Evolutionary conservation across 2,797 vertebrate genomes (phyloP).

Genomic region (Anguilla megastoma): DNA sequence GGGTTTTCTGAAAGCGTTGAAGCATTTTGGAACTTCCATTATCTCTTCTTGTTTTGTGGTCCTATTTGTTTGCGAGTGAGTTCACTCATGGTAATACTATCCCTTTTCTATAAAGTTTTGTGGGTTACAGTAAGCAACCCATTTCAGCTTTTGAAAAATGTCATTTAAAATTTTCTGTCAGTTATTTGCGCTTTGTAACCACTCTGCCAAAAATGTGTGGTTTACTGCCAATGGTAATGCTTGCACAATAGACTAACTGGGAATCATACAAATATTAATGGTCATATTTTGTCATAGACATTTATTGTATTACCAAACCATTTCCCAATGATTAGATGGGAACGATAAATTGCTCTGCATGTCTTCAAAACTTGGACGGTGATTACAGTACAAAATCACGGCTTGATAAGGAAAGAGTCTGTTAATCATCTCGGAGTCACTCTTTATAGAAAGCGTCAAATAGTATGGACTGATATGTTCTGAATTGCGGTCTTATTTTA

Average conservation of each 20-base stretch:
- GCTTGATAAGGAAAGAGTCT: not conserved
- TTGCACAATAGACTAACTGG: not conserved
- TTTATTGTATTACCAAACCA: not conserved
- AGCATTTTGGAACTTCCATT: conserved; percentile 22
- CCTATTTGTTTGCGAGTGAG: not conserved
- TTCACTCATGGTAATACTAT: not conserved
- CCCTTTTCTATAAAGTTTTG: not conserved
- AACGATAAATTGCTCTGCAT: not conserved
- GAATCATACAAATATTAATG: not conserved
- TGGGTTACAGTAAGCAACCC: not conserved
- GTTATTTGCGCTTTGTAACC: conserved; percentile 16
- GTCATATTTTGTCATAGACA: not conserved
- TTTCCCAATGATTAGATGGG: not conserved
- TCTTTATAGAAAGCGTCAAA: not conserved
- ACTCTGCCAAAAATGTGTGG: not conserved
- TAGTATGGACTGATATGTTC: not conserved
- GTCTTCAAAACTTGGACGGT: not conserved
- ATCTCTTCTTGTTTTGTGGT: not conserved
- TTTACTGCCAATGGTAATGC: not conserved
- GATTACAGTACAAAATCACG: not conserved
- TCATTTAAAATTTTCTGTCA: not conserved
- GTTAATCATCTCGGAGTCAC: not conserved
- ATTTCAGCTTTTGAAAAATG: not conserved
- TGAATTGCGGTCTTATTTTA: not conserved
- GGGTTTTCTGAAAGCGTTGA: not conserved